A percentile compares a stretch with the other conserved stretches of the same genome.
Evolutionary conservation across 2,113 vertebrate genomes (phyloP).

Genomic region (Hiodon alosoides): DNA sequence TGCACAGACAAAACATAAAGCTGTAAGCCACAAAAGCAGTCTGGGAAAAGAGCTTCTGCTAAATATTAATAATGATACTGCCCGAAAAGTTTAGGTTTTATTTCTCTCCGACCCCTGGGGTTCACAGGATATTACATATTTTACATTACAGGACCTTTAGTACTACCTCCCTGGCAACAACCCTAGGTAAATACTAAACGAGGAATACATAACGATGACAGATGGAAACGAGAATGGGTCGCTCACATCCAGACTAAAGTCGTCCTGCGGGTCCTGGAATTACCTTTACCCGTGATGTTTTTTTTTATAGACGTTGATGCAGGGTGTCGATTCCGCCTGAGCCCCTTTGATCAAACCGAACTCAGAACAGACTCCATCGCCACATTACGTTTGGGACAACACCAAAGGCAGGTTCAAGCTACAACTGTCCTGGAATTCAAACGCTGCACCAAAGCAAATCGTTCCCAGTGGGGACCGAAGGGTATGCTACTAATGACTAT

Average conservation of each 20-base stretch:
- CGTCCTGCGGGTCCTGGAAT: not conserved
- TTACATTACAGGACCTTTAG: not conserved
- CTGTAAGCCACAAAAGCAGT: no score
- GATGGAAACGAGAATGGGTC: not conserved
- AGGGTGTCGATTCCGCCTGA: no score
- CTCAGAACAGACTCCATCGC: not conserved
- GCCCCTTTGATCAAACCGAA: not conserved
- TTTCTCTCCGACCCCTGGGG: not conserved
- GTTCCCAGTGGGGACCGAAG: no score
- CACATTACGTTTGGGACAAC: not conserved
- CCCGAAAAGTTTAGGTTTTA: no score
- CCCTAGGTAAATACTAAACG: not conserved
- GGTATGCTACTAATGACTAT: not conserved
- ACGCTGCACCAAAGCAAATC: not conserved
- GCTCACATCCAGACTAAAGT: not conserved
- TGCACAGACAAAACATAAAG: no score
- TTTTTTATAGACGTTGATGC: no score
- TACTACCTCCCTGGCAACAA: not conserved
- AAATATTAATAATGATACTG: no score
- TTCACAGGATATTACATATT: no score
- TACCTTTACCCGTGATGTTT: no score
- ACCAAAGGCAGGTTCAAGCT: not conserved
- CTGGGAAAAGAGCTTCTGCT: no score
- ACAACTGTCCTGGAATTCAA: constrained; percentile 1
- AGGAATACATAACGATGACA: not conserved